These are phyloP conservation scores for Tigriopus californicus DNA, from an alignment of 2,888 invertebrate species.

Conservation along the genomic window DNA sequence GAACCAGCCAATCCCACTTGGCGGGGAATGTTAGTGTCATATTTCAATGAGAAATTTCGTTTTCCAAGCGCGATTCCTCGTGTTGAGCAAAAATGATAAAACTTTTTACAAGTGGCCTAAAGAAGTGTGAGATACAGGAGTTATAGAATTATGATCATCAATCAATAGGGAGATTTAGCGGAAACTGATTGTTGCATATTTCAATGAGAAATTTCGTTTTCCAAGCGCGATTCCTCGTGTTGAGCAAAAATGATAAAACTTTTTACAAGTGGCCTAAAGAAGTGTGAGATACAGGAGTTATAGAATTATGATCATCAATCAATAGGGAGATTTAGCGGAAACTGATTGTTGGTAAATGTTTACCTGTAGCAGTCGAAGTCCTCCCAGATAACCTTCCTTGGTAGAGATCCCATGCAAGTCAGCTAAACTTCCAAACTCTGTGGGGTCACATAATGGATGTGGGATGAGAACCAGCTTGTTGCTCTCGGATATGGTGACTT, in stretches of 20 bases:
- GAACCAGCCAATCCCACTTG: slow-evolving; percentile 22
- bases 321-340: too few relatives aligned
- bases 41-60: slow-evolving; percentile 21
- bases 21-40: slow-evolving; percentile 22
- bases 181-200: too few relatives aligned
- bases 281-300: too few relatives aligned
- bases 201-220: slow-evolving; percentile 21
- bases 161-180: too few relatives aligned
- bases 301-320: too few relatives aligned
- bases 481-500: slow-evolving; percentile 20
- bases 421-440: slow-evolving; percentile 18
- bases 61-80: slow-evolving; percentile 20
- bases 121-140: not conserved
- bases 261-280: slow-evolving; percentile 20
- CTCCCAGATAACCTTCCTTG: slow-evolving; percentile 21
- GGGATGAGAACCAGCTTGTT: slow-evolving; percentile 18
- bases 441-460: slow-evolving; percentile 21
- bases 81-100: slow-evolving; percentile 20
- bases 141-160: not conserved
- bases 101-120: slow-evolving; percentile 21
- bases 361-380: slow-evolving; percentile 20
- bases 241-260: slow-evolving; percentile 20
- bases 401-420: slow-evolving; percentile 12
- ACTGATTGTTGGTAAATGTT: too few relatives aligned
- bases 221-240: slow-evolving; percentile 20